Evolutionary conservation across 2,113 vertebrate species (phyloP).

Genomic region (Bos javanicus): DNA sequence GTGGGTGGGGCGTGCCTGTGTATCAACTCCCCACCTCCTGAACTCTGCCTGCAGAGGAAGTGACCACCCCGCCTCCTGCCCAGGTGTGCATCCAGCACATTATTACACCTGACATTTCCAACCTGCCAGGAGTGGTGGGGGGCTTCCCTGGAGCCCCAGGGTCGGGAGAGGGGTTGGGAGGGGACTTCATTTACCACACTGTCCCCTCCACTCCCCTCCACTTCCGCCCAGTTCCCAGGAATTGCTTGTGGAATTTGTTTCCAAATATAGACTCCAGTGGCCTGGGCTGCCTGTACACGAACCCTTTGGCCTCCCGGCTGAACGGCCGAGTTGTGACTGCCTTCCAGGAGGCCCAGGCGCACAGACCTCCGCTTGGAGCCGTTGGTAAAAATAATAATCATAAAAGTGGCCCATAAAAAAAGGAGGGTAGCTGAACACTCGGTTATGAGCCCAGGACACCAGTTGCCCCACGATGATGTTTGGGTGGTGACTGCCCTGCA

Average conservation of each 20-base stretch:
- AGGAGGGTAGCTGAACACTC: neutral
- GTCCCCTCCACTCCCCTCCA: neutral
- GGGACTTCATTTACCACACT: rapidly evolving
- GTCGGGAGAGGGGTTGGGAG: rapidly evolving
- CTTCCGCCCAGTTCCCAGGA: constrained; percentile 72
- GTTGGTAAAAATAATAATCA: constrained; percentile 8
- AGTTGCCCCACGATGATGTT: neutral
- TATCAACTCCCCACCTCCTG: rapidly evolving
- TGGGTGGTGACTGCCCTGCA: neutral
- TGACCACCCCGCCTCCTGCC: rapidly evolving
- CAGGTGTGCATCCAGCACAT: rapidly evolving
- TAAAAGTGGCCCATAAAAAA: neutral
- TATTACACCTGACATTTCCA: neutral
- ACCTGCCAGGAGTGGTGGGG: neutral
- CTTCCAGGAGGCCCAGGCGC: neutral
- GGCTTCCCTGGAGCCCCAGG: neutral
- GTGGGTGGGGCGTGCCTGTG: neutral
- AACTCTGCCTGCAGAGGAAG: neutral
- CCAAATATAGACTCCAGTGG: constrained; percentile 77
- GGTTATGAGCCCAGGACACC: neutral
- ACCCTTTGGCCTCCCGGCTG: neutral
- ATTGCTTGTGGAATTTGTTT: constrained; percentile 76
- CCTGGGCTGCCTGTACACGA: neutral
- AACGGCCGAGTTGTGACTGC: neutral
- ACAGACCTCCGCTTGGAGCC: neutral